Percentiles rank a stretch among this genome's conserved stretches.
Evolutionary conservation across 2,113 vertebrate genomes (phyloP).

Genomic region (Pleuronectes platessa): DNA sequence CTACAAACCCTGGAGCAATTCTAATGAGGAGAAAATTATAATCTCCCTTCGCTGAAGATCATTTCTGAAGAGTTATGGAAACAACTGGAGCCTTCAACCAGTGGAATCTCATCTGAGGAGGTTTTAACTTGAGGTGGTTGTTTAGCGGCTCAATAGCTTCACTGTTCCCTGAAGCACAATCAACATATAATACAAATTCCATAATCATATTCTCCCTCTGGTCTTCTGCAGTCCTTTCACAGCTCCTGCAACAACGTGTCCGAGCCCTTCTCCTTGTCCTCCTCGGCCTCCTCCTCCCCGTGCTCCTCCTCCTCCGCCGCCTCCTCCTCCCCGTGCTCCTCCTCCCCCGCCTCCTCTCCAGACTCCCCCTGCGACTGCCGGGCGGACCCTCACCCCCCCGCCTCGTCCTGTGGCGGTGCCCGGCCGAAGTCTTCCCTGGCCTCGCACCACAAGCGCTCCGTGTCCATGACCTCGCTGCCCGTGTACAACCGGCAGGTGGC

Average conservation of each 20-base stretch:
- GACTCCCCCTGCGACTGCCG: slow-evolving; percentile 48
- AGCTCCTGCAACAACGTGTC: slow-evolving; percentile 80
- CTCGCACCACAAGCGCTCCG: slow-evolving; percentile 74
- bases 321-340: slow-evolving; percentile 55
- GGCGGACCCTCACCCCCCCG: slow-evolving; percentile 33
- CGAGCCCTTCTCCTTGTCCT: slow-evolving; percentile 77
- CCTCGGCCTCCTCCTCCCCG: slow-evolving; percentile 55
- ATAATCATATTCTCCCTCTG: not conserved
- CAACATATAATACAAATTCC: too few species aligned
- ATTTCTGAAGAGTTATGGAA: not conserved
- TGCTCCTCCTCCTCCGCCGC: slow-evolving; percentile 44
- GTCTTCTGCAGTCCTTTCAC: slow-evolving; percentile 63
- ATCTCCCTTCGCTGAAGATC: slow-evolving; percentile 10
- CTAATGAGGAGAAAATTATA: not conserved
- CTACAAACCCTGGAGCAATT: slow-evolving; percentile 14
- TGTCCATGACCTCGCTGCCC: slow-evolving; percentile 78
- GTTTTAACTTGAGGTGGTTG: too few species aligned
- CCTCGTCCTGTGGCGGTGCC: not conserved
- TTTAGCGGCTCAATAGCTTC: not conserved
- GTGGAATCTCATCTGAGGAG: slow-evolving; percentile 14
- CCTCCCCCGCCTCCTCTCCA: slow-evolving; percentile 19
- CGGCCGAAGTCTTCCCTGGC: not conserved
- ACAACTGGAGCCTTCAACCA: not conserved
- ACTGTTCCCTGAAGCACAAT: not conserved
- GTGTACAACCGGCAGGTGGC: slow-evolving; percentile 79